These are phyloP conservation scores for Dendrolimus punctatus DNA, from an alignment of 1,140 invertebrate genomes.

Conservation along the genomic window DNA sequence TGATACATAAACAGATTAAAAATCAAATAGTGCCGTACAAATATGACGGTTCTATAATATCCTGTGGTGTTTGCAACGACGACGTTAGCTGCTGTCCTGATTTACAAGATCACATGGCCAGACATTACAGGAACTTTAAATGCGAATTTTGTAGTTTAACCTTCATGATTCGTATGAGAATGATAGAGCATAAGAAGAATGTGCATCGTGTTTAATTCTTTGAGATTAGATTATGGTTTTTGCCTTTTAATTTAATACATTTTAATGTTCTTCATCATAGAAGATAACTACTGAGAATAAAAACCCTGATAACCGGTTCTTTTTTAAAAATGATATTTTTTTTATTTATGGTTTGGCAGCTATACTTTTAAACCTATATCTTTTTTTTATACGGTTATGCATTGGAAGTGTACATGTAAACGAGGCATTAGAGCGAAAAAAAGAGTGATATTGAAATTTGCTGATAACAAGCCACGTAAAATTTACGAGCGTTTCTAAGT, in stretches of 20 bases:
- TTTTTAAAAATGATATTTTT: no score
- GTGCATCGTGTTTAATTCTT: constrained; percentile 16
- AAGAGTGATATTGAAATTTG: no score
- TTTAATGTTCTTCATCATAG: neutral
- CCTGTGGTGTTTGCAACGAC: constrained; percentile 9
- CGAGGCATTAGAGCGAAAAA: no score
- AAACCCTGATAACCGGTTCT: no score
- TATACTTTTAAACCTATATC: no score
- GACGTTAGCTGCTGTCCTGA: constrained; percentile 7
- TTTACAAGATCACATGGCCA: constrained; percentile 18
- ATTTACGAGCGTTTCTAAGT: no score
- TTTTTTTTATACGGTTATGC: no score
- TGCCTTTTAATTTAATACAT: neutral
- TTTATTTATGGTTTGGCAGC: no score
- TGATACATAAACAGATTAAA: constrained; percentile 23
- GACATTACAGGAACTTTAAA: constrained; percentile 22
- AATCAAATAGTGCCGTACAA: constrained; percentile 21
- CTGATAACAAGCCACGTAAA: no score
- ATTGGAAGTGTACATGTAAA: no score
- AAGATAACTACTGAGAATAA: neutral
- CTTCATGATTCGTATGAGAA: constrained; percentile 16
- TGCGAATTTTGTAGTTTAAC: constrained; percentile 20
- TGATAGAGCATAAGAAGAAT: constrained; percentile 23
- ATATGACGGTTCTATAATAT: constrained; percentile 8
- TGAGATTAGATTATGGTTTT: neutral